Conservation (phyloP, 2,113 vertebrate genomes). For the Holacanthus passer region DNA sequence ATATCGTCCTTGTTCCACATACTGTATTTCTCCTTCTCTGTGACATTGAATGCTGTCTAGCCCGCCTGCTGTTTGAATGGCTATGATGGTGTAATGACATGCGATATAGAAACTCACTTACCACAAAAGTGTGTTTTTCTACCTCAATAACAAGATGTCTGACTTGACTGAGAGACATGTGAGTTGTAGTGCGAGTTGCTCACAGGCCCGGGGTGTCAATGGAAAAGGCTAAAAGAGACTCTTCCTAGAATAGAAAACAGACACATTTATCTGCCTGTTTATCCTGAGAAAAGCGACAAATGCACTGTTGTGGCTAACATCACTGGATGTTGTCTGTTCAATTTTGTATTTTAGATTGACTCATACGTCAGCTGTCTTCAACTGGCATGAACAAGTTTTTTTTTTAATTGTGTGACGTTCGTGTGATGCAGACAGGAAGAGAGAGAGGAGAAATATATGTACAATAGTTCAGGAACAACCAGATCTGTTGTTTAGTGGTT, state of each 20-base stretch:
- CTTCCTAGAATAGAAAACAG: constrained; percentile 37
- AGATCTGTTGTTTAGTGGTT: background rate
- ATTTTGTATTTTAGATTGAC: background rate
- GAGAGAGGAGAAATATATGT: background rate
- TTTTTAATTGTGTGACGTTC: background rate
- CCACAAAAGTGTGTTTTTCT: constrained; percentile 25
- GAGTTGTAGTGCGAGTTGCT: constrained; percentile 30
- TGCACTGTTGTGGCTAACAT: background rate
- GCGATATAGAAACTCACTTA: constrained; percentile 16
- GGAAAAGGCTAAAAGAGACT: constrained; percentile 42
- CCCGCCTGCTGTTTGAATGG: constrained; percentile 23
- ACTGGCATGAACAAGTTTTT: background rate
- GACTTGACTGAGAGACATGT: constrained; percentile 38
- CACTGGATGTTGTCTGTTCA: background rate
- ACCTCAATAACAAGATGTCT: constrained; percentile 43
- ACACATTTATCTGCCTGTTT: constrained; percentile 56
- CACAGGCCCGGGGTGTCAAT: constrained; percentile 30
- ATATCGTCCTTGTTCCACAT: constrained; percentile 3
- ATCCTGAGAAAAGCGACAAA: constrained; percentile 1
- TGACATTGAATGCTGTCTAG: constrained; percentile 36
- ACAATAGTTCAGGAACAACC: background rate
- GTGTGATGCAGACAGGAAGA: background rate
- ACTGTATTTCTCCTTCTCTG: constrained; percentile 37
- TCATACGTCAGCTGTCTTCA: background rate
- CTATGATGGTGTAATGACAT: constrained; percentile 15